phyloP scores from a whole-genome alignment of 1,140 invertebrate species.

The Conus betulinus region DNA sequence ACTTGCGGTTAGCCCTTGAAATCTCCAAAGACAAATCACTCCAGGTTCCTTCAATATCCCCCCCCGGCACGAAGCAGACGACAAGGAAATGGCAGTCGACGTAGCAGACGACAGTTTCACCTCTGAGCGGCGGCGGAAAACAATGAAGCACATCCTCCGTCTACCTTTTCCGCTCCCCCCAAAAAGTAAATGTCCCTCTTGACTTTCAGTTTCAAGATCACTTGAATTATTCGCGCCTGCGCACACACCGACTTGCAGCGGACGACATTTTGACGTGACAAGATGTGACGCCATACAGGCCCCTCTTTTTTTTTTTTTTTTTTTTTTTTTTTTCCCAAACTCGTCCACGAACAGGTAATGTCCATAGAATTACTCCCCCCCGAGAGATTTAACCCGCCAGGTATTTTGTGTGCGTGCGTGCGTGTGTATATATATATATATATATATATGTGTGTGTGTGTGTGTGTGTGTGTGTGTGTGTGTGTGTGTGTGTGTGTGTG shows the following conservation, averaged over 20 bases:
- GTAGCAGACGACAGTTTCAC: background rate
- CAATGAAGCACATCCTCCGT: background rate
- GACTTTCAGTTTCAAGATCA: background rate
- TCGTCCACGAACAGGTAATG: no score
- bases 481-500: no score
- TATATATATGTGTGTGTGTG: no score
- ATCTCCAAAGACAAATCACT: background rate
- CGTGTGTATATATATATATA: no score
- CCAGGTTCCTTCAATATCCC: background rate
- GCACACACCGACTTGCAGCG: background rate
- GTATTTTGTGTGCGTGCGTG: no score
- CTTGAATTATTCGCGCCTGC: background rate
- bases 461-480: no score
- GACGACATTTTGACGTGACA: background rate
- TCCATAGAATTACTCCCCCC: no score
- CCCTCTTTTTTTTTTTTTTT: no score
- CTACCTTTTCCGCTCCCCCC: background rate
- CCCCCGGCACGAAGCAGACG: background rate
- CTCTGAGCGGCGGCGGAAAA: background rate
- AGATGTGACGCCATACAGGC: background rate
- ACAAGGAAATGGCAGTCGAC: background rate
- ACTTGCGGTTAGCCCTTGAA: background rate
- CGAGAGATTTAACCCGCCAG: no score
- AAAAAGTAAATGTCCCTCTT: background rate
- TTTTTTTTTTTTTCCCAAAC: no score